Evolutionary conservation across 2,113 vertebrate species (phyloP), one percentile per base, ranked within the genome.

Genomic region (Morphnarchus princeps): DNA sequence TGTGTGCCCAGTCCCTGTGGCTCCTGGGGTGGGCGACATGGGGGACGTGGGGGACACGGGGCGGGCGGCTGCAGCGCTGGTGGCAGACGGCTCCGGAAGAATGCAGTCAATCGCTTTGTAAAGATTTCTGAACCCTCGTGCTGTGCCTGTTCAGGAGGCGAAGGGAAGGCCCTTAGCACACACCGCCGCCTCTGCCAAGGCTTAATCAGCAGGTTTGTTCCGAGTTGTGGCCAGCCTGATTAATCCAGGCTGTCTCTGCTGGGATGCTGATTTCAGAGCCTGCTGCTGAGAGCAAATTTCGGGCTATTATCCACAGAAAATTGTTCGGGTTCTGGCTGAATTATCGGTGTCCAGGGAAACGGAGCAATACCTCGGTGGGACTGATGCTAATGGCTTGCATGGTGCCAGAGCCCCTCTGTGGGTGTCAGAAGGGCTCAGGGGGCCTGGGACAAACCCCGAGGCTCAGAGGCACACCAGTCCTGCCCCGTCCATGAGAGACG

Each of bases 171-270:
- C 77, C 85, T 21, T 3, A 36, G 34, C 78, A 18, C 92, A 34
- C 13, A 1, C 40, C 0, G 13, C 43, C 3, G 8, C 72, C 87
- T 71, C 87, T 84, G 87, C 94, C 95, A 69, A 69, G 90, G 52
- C 90, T 89, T 82, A 81, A 92, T 89, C 95, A 96, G 96, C 72
- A 81, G 89, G 95, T 95, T 96, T 97, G 94, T 93, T 95, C 88
- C 10, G 5, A 89, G 94, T 55, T 55, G n/a, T 74, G 96, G 95
- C 88, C 94, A 67, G 80, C n/a, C 86, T 95, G 96, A 93, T 97
- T 96, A 94, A 93, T 74, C 94, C 65, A 3, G 94, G 59, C 94
- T 89, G 86, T 38, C 94, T 95, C 96, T 11, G 59, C 79, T 79
- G 95, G 89, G 94, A 47, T 50, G 92, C 92, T 95, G 96, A 95